These are phyloP conservation scores for Drosophila birchii DNA, from an alignment of 2,888 invertebrate genomes.

Conservation along the genomic window DNA sequence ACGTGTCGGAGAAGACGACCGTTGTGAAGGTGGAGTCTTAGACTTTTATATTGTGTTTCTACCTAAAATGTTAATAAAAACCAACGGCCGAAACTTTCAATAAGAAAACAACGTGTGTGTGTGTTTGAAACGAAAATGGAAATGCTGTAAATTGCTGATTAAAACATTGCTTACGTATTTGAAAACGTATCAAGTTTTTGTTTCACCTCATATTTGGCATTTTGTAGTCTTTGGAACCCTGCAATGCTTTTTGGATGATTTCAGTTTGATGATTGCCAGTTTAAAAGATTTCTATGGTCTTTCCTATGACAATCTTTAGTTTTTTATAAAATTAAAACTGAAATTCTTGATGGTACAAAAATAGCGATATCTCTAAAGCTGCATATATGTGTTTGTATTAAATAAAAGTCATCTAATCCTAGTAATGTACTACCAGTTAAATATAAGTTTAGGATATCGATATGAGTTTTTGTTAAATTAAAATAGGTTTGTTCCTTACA, in stretches of 20 bases:
- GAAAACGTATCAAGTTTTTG: background rate
- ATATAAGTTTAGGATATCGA: no score
- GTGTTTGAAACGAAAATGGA: slow-evolving; percentile 2
- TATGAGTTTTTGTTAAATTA: no score
- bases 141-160: background rate
- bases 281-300: background rate
- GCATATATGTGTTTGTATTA: no score
- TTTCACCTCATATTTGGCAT: no score
- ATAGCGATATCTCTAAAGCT: no score
- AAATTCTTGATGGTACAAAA: no score
- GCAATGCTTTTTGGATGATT: background rate
- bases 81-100: slow-evolving; percentile 64
- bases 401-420: no score
- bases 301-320: background rate
- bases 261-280: background rate
- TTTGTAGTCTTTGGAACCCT: background rate
- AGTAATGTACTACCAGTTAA: no score
- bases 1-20: slow-evolving; percentile 99
- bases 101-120: slow-evolving; percentile 16
- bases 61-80: slow-evolving; percentile 72
- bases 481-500: no score
- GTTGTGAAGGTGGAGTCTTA: slow-evolving; percentile 91
- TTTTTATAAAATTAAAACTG: background rate
- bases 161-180: background rate
- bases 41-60: slow-evolving; percentile 66